These are phyloP conservation scores for Cyclargus thomasi DNA, from an alignment of 1,140 invertebrate species.

Conservation along the genomic window DNA sequence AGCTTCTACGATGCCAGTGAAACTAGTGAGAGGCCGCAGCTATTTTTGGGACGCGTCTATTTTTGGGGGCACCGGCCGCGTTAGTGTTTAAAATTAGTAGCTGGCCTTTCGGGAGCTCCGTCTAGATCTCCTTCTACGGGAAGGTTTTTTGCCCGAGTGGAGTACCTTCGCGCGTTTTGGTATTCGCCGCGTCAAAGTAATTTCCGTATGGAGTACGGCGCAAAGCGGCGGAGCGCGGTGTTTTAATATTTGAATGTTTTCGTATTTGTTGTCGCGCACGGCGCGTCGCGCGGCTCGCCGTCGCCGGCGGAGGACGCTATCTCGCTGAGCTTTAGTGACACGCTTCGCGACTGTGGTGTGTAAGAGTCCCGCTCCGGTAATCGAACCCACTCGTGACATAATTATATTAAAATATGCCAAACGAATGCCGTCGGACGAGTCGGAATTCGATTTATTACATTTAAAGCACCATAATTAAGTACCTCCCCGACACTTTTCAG, in stretches of 20 bases:
- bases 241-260: constrained; percentile 31
- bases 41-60: constrained; percentile 22
- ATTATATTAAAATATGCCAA: not conserved
- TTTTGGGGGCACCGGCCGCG: constrained; percentile 21
- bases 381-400: not conserved
- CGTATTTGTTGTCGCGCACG: constrained; percentile 30
- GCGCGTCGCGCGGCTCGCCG: constrained; percentile 16
- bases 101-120: constrained; percentile 23
- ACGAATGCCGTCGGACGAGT: constrained; percentile 12
- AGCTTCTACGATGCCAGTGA: constrained; percentile 27
- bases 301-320: constrained; percentile 32
- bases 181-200: constrained; percentile 15
- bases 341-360: constrained; percentile 40
- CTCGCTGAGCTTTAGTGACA: constrained; percentile 59
- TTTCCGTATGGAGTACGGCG: constrained; percentile 24
- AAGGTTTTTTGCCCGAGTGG: constrained; percentile 17
- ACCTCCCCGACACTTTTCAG: constrained; percentile 8
- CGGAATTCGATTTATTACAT: constrained; percentile 9
- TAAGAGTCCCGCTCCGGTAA: constrained; percentile 14
- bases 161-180: constrained; percentile 2
- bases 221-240: constrained; percentile 25
- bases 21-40: constrained; percentile 31
- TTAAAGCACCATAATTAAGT: constrained; percentile 11
- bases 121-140: constrained; percentile 15
- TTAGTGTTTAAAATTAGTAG: constrained; percentile 31